Evolutionary conservation across 2,888 invertebrate genomes (phyloP), one percentile per base, ranked within the genome.

Genomic region (Clivina fossor): DNA sequence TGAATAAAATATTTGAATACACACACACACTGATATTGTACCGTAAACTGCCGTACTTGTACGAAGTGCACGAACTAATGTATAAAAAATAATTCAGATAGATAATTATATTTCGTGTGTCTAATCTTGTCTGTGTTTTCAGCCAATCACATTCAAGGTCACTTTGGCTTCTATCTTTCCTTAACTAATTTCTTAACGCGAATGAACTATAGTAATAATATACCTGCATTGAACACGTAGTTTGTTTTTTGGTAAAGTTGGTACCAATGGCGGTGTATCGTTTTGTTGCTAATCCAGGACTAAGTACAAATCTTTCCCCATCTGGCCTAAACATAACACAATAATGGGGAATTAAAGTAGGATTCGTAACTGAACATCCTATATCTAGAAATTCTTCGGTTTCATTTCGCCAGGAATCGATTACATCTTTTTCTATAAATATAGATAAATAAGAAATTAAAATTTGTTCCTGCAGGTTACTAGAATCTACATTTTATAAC

Each of bases 261-360:
- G 44, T 44, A 24, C 18, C 24, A 8, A 53, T 9, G 4, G 53
- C 13, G 7, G 53, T 44, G 18, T 53, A 53, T 16, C 53, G 11
- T 16, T 44, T 26, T 4, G 35, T 53, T 0, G 53, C 53, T 7
- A 53, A 24, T 3, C 53, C 44, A n/a, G 44, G 28, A 2, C 4
- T 2, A 9, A 53, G 19, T 20, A 16, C 15, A 5, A 53, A 16
- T 35, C 44, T 11, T n/a, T 33, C 18, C 2, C 35, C 33, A 18
- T 53, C 53, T 11, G 53, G 53, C 20, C 37, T n/a, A 2, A 35
- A 24, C 35, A 53, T 53, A n/a, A 44, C 4, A 35, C 53, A 53
- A 35, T 35, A 44, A 8, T n/a, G 4, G 2, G 13, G 13, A 8
- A 13, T 35, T 2, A 35, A 1, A 4, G 28, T 38, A 9, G 53